Base-by-base conservation (phyloP, 2,888 invertebrate genomes). In the Proisotoma minuta region DNA sequence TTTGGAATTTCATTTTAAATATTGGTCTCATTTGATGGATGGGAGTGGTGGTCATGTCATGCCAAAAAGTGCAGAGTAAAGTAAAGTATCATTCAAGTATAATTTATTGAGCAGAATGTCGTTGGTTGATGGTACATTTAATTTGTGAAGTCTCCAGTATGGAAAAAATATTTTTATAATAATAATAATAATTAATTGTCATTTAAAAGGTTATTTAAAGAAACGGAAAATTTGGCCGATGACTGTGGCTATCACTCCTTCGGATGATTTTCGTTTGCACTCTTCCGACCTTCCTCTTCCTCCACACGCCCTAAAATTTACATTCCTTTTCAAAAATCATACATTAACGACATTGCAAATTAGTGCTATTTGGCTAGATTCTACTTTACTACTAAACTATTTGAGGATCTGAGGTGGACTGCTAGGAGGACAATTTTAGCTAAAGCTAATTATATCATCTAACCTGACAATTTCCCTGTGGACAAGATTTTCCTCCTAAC, bases 381-480 rank as follows among this genome's bases (percentile, higher is more conserved):
- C 20, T 15, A 12, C 43, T 8, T 20, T 18, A 43, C 43, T 43
- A 43, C 43, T 43, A 18, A 18, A 5, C 5, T 43, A 15, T 43
- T 5, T 8, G 34, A 10, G 34, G 34, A 15, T 15, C 34, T 15
- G 34, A 34, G 34, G 34, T 34, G 8, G 15, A 15, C 8, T 34
- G 34, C 8, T 15, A 39, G 39, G 28, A 20, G 20, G 47, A 5
- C 43, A 34, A 26, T 2, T 15, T 8, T 22, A 20, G 20, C 43
- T 24, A 50, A 52, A 29, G 10, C 18, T 22, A 52, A 52, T 56
- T 23, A 23, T 22, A 23, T 20, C 28, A 43, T n/a, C 43, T 43
- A 43, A 61, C 66, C 68, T 65, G 72, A 72, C 61, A 72, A 53
- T 61, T 70, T 72, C 50, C 72, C 72, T 22, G 72, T 72, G 34